These are phyloP conservation scores for Drosophila ezoana DNA, from an alignment of 2,888 invertebrate species.

Conservation along the genomic window DNA sequence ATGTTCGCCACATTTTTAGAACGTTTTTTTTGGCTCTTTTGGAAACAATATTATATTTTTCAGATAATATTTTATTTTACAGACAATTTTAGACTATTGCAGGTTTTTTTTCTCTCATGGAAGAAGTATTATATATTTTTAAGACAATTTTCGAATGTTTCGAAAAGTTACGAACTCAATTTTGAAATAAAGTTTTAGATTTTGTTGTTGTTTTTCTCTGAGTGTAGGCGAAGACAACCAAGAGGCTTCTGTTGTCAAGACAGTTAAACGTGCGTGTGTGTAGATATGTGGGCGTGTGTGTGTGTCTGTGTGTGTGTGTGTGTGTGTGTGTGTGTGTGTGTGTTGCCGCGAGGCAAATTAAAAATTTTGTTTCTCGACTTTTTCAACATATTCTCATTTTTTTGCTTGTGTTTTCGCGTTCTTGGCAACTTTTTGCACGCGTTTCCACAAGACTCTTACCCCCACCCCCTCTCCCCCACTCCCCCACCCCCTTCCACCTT, in stretches of 20 bases:
- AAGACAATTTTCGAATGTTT: too few relatives aligned
- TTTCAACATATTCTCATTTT: conserved; percentile 59
- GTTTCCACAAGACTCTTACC: conserved; percentile 5
- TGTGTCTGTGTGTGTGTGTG: conserved; percentile 27
- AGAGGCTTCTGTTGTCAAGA: conserved; percentile 59
- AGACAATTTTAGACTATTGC: too few relatives aligned
- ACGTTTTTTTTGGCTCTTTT: too few relatives aligned
- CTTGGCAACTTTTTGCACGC: conserved; percentile 70
- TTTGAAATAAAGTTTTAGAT: too few relatives aligned
- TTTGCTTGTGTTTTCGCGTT: conserved; percentile 56
- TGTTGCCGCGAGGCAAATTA: conserved; percentile 78
- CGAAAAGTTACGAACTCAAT: too few relatives aligned
- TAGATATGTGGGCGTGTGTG: conserved; percentile 37
- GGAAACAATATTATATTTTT: too few relatives aligned
- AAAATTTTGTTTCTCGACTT: conserved; percentile 80
- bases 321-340: conserved; percentile 27
- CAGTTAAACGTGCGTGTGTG: conserved; percentile 38
- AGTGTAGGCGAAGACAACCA: too few relatives aligned
- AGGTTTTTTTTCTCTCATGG: too few relatives aligned
- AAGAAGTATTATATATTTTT: too few relatives aligned
- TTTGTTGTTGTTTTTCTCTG: too few relatives aligned
- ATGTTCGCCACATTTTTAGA: too few relatives aligned
- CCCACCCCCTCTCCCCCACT: neutral
- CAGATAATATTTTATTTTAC: too few relatives aligned
- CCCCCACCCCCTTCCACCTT: neutral